Evolutionary conservation across 53 echinoderm and acorn worm species (phyloP).

Genomic region (Patiria pectinifera): DNA sequence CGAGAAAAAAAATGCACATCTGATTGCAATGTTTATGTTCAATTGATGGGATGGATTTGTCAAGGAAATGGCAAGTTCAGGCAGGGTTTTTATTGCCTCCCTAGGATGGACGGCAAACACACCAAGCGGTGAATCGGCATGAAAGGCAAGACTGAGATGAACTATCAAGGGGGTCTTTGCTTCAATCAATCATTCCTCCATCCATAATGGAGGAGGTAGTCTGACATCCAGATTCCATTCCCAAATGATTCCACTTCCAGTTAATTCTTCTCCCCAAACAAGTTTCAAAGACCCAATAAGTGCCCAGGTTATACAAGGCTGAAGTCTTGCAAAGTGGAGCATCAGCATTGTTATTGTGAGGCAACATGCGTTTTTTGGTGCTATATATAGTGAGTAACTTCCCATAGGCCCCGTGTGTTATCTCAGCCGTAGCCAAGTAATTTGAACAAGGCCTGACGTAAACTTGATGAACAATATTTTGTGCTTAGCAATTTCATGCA

Average conservation of each 20-base stretch:
- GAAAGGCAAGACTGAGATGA: neutral
- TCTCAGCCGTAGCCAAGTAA: no score
- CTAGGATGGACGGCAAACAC: neutral
- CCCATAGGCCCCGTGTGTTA: no score
- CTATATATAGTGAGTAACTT: no score
- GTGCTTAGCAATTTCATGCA: no score
- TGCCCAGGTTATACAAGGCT: no score
- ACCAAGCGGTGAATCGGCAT: neutral
- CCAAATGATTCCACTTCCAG: neutral
- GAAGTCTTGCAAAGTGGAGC: neutral
- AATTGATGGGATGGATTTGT: neutral
- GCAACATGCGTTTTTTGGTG: no score
- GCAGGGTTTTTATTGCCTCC: neutral
- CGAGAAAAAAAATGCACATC: neutral
- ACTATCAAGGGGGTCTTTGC: neutral
- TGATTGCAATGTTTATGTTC: neutral
- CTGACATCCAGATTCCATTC: neutral
- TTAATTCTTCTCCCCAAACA: neutral
- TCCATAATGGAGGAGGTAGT: neutral
- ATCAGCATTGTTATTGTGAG: no score
- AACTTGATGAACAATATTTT: no score
- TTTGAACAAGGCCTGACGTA: no score
- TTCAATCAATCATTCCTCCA: slow-evolving; percentile 1
- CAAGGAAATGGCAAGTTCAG: neutral
- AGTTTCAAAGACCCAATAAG: neutral